Base-by-base conservation (phyloP, 1,140 invertebrate species). In the Lysiphlebus fabarum region DNA sequence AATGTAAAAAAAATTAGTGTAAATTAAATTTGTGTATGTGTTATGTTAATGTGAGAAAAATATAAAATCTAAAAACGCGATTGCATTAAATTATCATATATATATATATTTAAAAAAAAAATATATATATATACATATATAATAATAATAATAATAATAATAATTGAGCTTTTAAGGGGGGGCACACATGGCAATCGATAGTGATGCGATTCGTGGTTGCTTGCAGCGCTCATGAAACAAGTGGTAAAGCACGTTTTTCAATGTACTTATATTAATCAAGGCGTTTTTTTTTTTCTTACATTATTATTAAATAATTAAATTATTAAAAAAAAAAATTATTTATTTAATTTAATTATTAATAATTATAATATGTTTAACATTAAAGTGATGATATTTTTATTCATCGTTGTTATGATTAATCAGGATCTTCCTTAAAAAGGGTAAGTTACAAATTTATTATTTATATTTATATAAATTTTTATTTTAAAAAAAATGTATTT, bases 191-290 rank as follows among this genome's bases (percentile, higher is more conserved):
- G 65, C 63, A 71, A 71, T 71, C 69, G 67, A 71, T 71, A 71
- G 67, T 64, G 67, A 63, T 68, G 65, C 65, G 64, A 66, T 55
- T 51, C 49, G 14, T 51, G 34, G 59, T 68, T 62, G 69, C 65
- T 67, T 55, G 66, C 66, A 69, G 69, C 67, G 69, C 67, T 65
- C 64, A 65, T 69, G 69, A 65, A 71, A 69, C 69, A 71, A 71
- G 69, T 71, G 69, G 69, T 60, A 66, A 65, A 64, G 61, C 67
- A 66, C 63, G 65, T 65, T 70, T 65, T 56, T 66, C 59, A 65
- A 26, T 58, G 44, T 61, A 61, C 53, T 61, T 59, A 43, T 59
- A 43, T 26, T 51, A 41, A 61, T 54, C 54, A 62, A 53, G 62
- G 58, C 62, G 37, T 48, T 53, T 58, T 56, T 51, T 55, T 53